phyloP scores from a whole-genome alignment of 2,888 invertebrate species.

The Chrysodeixis includens region DNA sequence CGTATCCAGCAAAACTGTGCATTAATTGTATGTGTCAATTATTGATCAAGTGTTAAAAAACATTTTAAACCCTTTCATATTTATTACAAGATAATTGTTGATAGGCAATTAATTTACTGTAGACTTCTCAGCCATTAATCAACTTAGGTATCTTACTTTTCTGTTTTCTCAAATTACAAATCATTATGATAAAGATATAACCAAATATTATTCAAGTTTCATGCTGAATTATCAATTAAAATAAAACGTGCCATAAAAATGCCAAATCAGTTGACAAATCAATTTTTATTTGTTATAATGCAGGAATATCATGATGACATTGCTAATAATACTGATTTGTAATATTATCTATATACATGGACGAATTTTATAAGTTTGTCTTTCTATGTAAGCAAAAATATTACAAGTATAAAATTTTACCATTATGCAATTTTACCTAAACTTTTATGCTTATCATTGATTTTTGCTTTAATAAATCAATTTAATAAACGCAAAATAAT shows the following conservation, averaged over 20 bases:
- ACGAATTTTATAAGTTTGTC: neutral
- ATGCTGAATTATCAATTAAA: conserved; percentile 4
- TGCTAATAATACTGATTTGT: neutral
- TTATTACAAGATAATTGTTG: too few species aligned
- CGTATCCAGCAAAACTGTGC: too few species aligned
- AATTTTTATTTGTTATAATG: neutral
- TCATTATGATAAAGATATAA: neutral
- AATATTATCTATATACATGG: neutral
- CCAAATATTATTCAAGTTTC: neutral
- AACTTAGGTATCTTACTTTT: too few species aligned
- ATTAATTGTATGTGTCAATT: too few species aligned
- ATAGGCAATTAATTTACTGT: too few species aligned
- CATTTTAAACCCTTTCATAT: too few species aligned
- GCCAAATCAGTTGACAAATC: neutral
- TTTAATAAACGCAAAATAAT: neutral
- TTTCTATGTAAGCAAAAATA: neutral
- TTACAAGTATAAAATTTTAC: neutral
- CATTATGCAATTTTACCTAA: neutral
- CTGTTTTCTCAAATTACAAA: too few species aligned
- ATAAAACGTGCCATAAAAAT: neutral
- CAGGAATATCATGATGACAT: neutral
- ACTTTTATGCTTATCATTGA: neutral
- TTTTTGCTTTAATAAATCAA: neutral
- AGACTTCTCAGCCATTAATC: too few species aligned
- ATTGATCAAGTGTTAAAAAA: too few species aligned